phyloP scores from a whole-genome alignment of 2,888 invertebrate species.

The Nematopogon swammerdamellus region DNA sequence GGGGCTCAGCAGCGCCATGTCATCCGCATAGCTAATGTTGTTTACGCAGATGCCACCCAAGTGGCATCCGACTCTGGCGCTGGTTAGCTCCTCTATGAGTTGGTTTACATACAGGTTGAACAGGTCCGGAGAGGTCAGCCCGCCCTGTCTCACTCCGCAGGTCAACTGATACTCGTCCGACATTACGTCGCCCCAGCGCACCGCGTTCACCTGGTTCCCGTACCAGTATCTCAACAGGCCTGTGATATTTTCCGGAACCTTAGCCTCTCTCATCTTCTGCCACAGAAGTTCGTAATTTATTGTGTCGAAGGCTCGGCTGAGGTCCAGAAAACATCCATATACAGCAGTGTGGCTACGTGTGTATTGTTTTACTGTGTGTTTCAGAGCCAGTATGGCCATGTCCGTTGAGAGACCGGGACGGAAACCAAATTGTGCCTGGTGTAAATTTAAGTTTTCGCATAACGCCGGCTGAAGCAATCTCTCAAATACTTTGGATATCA shows the following conservation, averaged over 20 bases:
- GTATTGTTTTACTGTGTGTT: not conserved
- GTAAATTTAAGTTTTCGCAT: not conserved
- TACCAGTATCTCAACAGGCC: slow-evolving; percentile 3
- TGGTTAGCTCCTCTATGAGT: slow-evolving; percentile 3
- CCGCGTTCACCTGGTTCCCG: slow-evolving; percentile 3
- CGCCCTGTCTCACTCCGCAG: slow-evolving; percentile 3
- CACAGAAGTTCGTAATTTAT: slow-evolving; percentile 2
- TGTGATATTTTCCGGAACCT: not conserved
- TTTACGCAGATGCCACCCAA: slow-evolving; percentile 2
- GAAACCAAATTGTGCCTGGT: slow-evolving; percentile 2
- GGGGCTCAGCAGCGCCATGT: slow-evolving; percentile 9
- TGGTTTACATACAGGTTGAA: slow-evolving; percentile 2
- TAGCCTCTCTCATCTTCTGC: not conserved
- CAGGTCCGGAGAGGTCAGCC: slow-evolving; percentile 1
- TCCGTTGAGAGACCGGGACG: slow-evolving; percentile 1
- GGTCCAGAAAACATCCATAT: not conserved
- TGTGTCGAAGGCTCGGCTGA: not conserved
- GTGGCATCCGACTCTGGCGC: slow-evolving; percentile 1
- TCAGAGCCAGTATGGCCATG: not conserved
- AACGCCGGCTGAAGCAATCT: not conserved
- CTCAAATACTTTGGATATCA: not conserved
- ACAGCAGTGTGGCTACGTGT: not conserved
- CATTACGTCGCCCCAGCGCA: slow-evolving; percentile 1
- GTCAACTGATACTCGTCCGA: slow-evolving; percentile 2
- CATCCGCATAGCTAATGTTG: slow-evolving; percentile 9